Evolutionary conservation across 2,797 vertebrate species (phyloP).

Genomic region (Adelosebastes latens): DNA sequence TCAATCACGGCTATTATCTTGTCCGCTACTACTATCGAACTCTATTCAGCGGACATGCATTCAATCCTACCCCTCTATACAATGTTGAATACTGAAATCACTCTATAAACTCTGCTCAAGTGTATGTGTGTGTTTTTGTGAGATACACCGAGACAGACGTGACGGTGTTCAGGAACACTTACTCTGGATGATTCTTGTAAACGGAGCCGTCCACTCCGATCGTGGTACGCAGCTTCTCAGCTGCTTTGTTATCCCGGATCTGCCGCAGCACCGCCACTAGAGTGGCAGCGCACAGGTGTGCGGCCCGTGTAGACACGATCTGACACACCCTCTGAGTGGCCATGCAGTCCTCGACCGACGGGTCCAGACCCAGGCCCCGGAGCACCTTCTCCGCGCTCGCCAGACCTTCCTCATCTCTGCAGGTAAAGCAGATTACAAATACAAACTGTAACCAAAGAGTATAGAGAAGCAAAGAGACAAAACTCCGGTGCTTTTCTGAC

Average conservation of each 20-base stretch:
- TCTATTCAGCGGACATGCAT: background rate
- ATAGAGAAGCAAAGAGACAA: too few species aligned
- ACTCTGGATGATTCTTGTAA: constrained; percentile 97
- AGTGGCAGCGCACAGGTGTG: constrained; percentile 90
- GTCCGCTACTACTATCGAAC: background rate
- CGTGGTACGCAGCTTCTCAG: constrained; percentile 88
- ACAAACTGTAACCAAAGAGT: background rate
- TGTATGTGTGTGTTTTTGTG: background rate
- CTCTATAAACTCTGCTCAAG: background rate
- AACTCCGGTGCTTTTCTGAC: too few species aligned
- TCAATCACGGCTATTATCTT: background rate
- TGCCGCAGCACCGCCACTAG: constrained; percentile 90
- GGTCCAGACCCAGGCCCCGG: constrained; percentile 85
- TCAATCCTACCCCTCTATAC: background rate
- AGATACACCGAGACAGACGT: background rate
- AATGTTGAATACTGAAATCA: background rate
- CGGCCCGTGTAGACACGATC: constrained; percentile 92
- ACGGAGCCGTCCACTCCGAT: constrained; percentile 93
- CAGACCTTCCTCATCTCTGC: constrained; percentile 90
- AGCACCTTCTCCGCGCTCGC: constrained; percentile 85
- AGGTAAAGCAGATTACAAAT: background rate
- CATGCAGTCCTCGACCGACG: constrained; percentile 88
- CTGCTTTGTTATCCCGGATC: constrained; percentile 93
- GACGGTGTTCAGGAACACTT: constrained; percentile 65
- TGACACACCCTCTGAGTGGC: constrained; percentile 90